Conservation (phyloP, 1,140 invertebrate genomes). For the Drosophila nigromelanica region DNA sequence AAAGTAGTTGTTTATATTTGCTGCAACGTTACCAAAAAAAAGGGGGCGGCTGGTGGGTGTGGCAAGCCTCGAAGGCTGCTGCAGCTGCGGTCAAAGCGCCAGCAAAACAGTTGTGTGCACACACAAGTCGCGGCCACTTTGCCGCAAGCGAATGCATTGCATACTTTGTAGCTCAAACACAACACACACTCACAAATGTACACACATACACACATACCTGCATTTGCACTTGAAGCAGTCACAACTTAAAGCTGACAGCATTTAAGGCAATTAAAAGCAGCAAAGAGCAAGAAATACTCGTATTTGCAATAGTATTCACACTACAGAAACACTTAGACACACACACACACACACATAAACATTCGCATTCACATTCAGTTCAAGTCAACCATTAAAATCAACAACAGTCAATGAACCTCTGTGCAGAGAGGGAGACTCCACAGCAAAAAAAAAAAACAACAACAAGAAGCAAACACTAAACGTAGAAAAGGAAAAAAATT, state of each 20-base stretch:
- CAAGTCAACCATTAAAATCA: conserved; percentile 70
- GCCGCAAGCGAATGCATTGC: conserved; percentile 48
- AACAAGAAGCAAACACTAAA: conserved; percentile 9
- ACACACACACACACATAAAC: neutral
- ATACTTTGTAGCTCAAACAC: conserved; percentile 49
- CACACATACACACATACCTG: conserved; percentile 1
- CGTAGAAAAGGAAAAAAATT: conserved; percentile 12
- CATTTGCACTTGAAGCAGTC: conserved; percentile 19
- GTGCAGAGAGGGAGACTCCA: conserved; percentile 35
- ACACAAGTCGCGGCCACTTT: conserved; percentile 43
- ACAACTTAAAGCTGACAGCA: conserved; percentile 9
- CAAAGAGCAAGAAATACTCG: conserved; percentile 9
- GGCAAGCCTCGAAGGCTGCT: conserved; percentile 24
- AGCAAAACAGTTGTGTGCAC: conserved; percentile 1
- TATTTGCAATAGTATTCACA: conserved; percentile 14
- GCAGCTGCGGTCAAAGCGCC: conserved; percentile 4
- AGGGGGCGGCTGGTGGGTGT: neutral
- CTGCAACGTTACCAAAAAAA: neutral
- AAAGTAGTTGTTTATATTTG: conserved; percentile 50
- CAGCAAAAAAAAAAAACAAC: neutral
- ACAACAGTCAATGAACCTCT: conserved; percentile 76
- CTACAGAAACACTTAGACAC: conserved; percentile 1
- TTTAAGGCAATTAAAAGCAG: conserved; percentile 34
- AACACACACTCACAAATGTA: neutral
- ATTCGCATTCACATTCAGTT: conserved; percentile 34